Base-by-base conservation (phyloP, 2,113 vertebrate species). In the Daboia siamensis region DNA sequence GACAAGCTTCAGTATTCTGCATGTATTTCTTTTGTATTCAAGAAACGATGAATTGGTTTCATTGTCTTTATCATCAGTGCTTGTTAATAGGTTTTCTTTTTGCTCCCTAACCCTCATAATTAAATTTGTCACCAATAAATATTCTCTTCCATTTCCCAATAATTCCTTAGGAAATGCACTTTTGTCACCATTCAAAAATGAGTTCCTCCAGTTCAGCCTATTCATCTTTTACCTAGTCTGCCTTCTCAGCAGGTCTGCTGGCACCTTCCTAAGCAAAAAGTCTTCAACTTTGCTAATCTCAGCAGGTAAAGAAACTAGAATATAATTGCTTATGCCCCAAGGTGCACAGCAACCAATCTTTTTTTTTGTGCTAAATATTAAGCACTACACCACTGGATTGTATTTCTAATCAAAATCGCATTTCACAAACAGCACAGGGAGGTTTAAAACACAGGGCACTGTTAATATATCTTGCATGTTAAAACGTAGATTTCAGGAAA, bases 291-390 rank as follows among this genome's bases (percentile, higher is more conserved):
- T 80, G 92, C 57, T 51, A 90, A 90, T 91, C 91, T 61, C 61
- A n/a, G 88, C 69, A 93, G 29, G 61, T 5, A 23, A 1, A 59
- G 11, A 84, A 84, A 89, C 39, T 85, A 56, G 44, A 89, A 92
- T 61, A 80, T 92, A 92, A 92, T 80, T 92, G 91, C 51, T 80
- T 74, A 52, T 80, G 61, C 61, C 86, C 51, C 61, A 92, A 61
- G 52, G 33, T 56, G 52, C 33, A 80, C 13, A 10, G 7, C 61
- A 80, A 23, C 61, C 61, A 88, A 88, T 88, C 0, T 13, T 13
- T 13, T 8, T n/a, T 29, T 44, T 54, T 88, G 44, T 46, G 0
- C 7, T 90, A 0, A 33, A 87, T 57, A 57, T 92, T 59, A 86
- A 52, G 8, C 52, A 21, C 1, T 64, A 24, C 74, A 80, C 87